These are phyloP conservation scores for Apotomis turbidana DNA, from an alignment of 2,888 invertebrate species.

Conservation along the genomic window DNA sequence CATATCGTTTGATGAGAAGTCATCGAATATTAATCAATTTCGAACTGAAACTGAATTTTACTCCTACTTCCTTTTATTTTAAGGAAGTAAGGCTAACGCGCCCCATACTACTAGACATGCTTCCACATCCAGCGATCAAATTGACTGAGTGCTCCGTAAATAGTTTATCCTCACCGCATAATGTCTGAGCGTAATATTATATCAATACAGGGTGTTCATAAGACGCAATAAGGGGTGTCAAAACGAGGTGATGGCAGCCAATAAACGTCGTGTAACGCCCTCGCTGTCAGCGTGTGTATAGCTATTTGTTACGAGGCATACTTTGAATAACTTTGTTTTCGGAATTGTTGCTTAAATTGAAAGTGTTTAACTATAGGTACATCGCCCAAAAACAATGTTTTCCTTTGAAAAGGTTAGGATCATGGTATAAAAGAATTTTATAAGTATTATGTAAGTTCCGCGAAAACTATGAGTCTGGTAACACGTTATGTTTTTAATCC, in stretches of 20 bases:
- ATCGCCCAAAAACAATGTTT: not conserved
- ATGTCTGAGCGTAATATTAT: not conserved
- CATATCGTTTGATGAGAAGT: too few species aligned
- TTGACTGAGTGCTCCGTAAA: not conserved
- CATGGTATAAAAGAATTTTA: too few species aligned
- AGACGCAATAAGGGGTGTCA: slow-evolving; percentile 18
- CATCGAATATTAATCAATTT: too few species aligned
- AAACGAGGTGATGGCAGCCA: slow-evolving; percentile 16
- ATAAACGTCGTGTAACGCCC: slow-evolving; percentile 22
- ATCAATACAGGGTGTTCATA: slow-evolving; percentile 17
- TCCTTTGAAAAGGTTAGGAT: not conserved
- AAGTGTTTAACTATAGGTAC: not conserved
- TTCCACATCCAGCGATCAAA: not conserved
- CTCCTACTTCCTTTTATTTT: too few species aligned
- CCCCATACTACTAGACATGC: not conserved
- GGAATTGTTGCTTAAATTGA: slow-evolving; percentile 12
- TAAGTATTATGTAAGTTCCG: too few species aligned
- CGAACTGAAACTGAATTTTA: too few species aligned
- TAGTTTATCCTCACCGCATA: not conserved
- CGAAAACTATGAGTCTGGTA: too few species aligned
- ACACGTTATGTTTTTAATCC: too few species aligned
- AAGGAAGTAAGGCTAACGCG: not conserved
- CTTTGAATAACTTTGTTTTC: slow-evolving; percentile 12
- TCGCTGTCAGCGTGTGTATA: not conserved
- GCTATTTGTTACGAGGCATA: not conserved